These are phyloP conservation scores for Acleris sparsana DNA, from an alignment of 2,888 invertebrate species.

Conservation along the genomic window DNA sequence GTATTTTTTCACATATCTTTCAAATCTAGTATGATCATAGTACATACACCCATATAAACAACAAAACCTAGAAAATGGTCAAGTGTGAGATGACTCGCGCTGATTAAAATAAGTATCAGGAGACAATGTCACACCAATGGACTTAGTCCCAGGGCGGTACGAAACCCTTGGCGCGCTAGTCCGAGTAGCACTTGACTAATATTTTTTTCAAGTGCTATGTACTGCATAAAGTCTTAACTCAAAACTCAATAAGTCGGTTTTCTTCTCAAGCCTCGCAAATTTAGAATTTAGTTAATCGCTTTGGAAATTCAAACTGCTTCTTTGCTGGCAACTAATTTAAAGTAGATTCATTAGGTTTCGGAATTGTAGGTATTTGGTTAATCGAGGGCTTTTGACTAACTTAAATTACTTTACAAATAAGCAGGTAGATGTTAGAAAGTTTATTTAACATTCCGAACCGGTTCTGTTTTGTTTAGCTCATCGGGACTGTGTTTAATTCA, in stretches of 20 bases:
- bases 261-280: conserved; percentile 1
- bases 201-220: no score
- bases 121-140: no score
- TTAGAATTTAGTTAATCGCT: conserved; percentile 17
- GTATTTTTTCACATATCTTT: no score
- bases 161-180: no score
- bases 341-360: conserved; percentile 47
- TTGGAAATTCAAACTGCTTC: conserved; percentile 36
- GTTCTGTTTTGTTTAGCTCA: background rate
- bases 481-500: no score
- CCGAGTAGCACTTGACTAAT: no score
- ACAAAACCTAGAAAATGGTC: no score
- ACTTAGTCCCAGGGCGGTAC: no score
- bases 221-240: background rate
- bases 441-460: background rate
- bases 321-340: conserved; percentile 48
- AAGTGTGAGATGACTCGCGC: no score
- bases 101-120: no score
- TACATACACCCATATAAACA: no score
- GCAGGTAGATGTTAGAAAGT: conserved; percentile 13
- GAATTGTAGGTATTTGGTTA: conserved; percentile 40
- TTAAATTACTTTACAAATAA: conserved; percentile 36
- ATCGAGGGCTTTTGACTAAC: conserved; percentile 33
- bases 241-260: conserved; percentile 7
- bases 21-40: no score